phyloP scores from a whole-genome alignment of 2,113 vertebrate species.

The Saguinus imperator region DNA sequence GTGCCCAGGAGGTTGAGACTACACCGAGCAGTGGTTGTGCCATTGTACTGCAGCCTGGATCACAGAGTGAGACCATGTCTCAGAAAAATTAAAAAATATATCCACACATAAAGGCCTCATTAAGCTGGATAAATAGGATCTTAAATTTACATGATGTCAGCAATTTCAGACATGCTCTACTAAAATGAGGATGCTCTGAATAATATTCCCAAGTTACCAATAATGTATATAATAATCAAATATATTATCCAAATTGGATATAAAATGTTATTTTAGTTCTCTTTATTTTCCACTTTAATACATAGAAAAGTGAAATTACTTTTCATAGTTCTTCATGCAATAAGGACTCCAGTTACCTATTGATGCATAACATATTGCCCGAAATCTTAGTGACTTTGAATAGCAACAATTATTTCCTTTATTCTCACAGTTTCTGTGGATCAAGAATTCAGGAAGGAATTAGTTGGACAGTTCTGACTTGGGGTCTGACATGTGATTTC shows the following conservation, averaged over 20 bases:
- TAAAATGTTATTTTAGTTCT: not conserved
- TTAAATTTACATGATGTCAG: not conserved
- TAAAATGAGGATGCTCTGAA: not conserved
- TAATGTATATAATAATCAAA: not conserved
- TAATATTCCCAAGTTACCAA: not conserved
- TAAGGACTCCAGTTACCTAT: not conserved
- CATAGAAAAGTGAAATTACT: not conserved
- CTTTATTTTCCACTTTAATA: slow-evolving; percentile 8
- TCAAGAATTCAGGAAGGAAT: not conserved
- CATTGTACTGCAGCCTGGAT: no score
- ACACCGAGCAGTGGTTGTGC: no score
- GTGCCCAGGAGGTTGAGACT: no score
- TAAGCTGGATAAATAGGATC: not conserved
- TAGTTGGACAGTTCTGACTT: not conserved
- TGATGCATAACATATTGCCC: not conserved
- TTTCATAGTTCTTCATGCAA: not conserved
- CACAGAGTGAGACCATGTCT: no score
- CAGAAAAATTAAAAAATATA: no score
- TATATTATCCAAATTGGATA: not conserved
- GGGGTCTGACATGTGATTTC: not conserved
- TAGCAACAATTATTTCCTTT: not conserved
- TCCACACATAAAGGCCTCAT: no score
- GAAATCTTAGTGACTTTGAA: not conserved
- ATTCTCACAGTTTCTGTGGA: not conserved
- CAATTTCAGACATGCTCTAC: not conserved